Conservation (phyloP, 1,140 invertebrate genomes). For the Pantala flavescens region DNA sequence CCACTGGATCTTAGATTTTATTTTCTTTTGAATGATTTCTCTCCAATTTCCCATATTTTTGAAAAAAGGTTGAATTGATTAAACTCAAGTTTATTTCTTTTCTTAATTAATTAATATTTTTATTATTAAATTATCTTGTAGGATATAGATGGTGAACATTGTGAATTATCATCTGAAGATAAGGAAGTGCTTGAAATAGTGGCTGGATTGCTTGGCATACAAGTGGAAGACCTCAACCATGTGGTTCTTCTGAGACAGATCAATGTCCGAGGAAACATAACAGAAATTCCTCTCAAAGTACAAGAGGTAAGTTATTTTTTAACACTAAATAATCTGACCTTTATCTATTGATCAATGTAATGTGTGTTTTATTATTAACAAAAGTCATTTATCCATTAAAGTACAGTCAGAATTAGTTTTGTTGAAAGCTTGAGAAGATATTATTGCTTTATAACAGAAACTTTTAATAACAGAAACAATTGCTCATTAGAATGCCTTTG, state of each 20-base stretch:
- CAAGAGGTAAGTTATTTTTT: slow-evolving; percentile 67
- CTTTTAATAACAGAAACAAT: too few species aligned
- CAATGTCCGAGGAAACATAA: slow-evolving; percentile 89
- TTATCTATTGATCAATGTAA: neutral
- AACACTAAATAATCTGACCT: neutral
- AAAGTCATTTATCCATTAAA: neutral
- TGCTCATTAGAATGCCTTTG: too few species aligned
- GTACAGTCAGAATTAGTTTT: neutral
- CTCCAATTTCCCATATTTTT: too few species aligned
- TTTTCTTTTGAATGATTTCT: too few species aligned
- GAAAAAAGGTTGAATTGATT: too few species aligned
- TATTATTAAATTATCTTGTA: slow-evolving; percentile 28
- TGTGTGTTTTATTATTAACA: too few species aligned
- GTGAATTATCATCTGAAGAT: slow-evolving; percentile 63
- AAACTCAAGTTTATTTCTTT: too few species aligned
- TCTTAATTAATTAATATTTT: too few species aligned
- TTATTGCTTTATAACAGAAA: too few species aligned
- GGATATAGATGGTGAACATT: slow-evolving; percentile 83
- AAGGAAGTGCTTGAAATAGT: slow-evolving; percentile 63
- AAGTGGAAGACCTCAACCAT: slow-evolving; percentile 60
- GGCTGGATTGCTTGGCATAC: slow-evolving; percentile 67
- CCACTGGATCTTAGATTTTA: too few species aligned
- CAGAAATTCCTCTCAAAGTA: slow-evolving; percentile 84
- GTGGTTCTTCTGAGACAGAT: slow-evolving; percentile 82
- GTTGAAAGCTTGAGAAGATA: neutral